Evolutionary conservation across 2,888 invertebrate genomes (phyloP), one percentile per base, ranked within the genome.

Genomic region (Beris chalybata): DNA sequence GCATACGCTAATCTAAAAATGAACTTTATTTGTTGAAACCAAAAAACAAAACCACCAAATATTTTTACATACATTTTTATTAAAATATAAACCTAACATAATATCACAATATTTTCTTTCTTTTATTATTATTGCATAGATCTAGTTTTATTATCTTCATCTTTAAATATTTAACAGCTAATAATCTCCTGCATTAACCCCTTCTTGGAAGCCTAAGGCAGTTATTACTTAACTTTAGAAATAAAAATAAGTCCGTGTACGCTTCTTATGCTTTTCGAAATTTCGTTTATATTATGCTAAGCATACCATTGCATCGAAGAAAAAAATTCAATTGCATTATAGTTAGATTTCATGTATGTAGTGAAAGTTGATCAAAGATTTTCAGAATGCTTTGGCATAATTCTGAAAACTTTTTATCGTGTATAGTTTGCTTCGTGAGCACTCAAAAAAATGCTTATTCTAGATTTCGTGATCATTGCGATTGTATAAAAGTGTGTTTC

Each of bases 41-140:
- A 44, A 12, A 31, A 52, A 11, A 7, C 56, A 48, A 12, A 9
- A 44, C 11, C 43, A 22, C 22, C 50, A 63, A 52, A 52, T 63
- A 43, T 29, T n/a, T 38, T 15, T 48, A 48, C 48, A 48, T 48
- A 48, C 15, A 15, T 63, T 43, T 52, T 63, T 63, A 63, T 52
- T 52, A 63, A 52, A 63, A 48, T 52, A 63, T 31, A 63, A 63
- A 63, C 63, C 53, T 63, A 63, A 65, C 56, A 52, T 52, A 56
- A 68, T 70, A 70, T 70, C 67, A 67, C 70, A 70, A 66, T 15
- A 58, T 22, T 44, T 58, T 38, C 44, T 7, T 55, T 13, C 38
- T 43, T 22, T 56, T 56, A 6, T 13, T 43, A 56, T 13, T 38
- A 38, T 38, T 38, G 5, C 43, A 58, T 22, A 15, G 43, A 4